These are phyloP conservation scores for Knipowitschia caucasica DNA, from an alignment of 2,797 vertebrate genomes.

Conservation along the genomic window DNA sequence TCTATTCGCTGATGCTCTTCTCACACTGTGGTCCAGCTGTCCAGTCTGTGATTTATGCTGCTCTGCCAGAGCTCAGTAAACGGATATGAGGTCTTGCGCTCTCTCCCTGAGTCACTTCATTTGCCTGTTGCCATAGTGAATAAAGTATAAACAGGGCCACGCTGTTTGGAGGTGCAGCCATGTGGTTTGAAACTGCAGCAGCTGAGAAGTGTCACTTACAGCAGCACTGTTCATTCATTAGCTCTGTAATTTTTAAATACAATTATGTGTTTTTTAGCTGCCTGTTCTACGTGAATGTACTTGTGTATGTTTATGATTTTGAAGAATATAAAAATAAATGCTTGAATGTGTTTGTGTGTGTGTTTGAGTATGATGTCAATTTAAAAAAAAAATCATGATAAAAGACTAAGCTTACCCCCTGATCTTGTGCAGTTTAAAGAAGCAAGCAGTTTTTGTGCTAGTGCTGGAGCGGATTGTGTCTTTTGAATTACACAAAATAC, in stretches of 20 bases:
- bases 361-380: slow-evolving; percentile 1
- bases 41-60: slow-evolving; percentile 46
- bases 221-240: slow-evolving; percentile 14
- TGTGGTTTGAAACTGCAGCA: slow-evolving; percentile 52
- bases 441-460: no score
- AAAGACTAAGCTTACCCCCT: no score
- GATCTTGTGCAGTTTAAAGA: no score
- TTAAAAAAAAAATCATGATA: no score
- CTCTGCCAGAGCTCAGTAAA: slow-evolving; percentile 36
- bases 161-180: slow-evolving; percentile 43
- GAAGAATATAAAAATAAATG: no score
- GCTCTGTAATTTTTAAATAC: slow-evolving; percentile 41
- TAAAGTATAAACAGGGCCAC: slow-evolving; percentile 56
- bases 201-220: slow-evolving; percentile 33
- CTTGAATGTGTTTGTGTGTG: no score
- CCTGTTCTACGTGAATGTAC: slow-evolving; percentile 6
- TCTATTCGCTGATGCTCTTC: slow-evolving; percentile 22
- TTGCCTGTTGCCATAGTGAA: slow-evolving; percentile 69
- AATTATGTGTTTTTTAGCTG: slow-evolving; percentile 16
- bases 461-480: no score
- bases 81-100: slow-evolving; percentile 44
- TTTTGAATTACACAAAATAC: neutral
- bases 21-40: slow-evolving; percentile 47
- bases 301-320: slow-evolving; percentile 14
- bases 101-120: slow-evolving; percentile 49